Evolutionary conservation across 2,888 invertebrate genomes (phyloP).

Genomic region (Athalia circularis): DNA sequence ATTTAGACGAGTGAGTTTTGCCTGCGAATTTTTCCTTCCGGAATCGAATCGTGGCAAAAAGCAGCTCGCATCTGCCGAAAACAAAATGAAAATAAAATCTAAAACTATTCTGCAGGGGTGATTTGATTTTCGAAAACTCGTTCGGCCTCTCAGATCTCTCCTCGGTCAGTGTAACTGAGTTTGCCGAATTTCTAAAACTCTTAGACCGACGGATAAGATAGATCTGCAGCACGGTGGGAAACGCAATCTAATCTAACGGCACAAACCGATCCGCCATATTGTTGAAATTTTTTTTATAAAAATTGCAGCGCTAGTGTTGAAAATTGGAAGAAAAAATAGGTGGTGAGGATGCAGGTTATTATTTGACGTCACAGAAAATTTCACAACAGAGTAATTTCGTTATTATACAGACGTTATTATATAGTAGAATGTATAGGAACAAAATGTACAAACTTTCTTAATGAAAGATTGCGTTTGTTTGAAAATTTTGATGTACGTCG

Average conservation of each 20-base stretch:
- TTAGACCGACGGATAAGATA: background rate
- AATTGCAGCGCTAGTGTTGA: too few species aligned
- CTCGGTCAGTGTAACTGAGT: background rate
- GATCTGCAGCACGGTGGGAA: background rate
- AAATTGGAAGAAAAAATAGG: too few species aligned
- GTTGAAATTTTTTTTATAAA: too few species aligned
- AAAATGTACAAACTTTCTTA: constrained; percentile 38
- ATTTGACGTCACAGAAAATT: too few species aligned
- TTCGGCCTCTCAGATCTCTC: constrained; percentile 1
- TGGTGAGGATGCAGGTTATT: too few species aligned
- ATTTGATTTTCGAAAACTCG: constrained; percentile 27
- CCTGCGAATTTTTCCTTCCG: constrained; percentile 25
- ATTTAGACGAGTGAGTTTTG: background rate
- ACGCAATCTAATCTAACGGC: too few species aligned
- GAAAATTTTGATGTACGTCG: constrained; percentile 13
- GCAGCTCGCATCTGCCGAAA: background rate
- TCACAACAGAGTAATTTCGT: too few species aligned
- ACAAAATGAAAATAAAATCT: background rate
- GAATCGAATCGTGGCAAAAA: background rate
- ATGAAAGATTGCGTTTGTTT: constrained; percentile 38
- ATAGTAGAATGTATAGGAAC: background rate
- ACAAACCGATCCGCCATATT: too few species aligned
- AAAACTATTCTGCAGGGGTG: background rate
- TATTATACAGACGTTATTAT: too few species aligned
- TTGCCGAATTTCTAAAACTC: background rate